Conservation (phyloP, 2,888 invertebrate genomes). For the Agonopterix subpropinquella region DNA sequence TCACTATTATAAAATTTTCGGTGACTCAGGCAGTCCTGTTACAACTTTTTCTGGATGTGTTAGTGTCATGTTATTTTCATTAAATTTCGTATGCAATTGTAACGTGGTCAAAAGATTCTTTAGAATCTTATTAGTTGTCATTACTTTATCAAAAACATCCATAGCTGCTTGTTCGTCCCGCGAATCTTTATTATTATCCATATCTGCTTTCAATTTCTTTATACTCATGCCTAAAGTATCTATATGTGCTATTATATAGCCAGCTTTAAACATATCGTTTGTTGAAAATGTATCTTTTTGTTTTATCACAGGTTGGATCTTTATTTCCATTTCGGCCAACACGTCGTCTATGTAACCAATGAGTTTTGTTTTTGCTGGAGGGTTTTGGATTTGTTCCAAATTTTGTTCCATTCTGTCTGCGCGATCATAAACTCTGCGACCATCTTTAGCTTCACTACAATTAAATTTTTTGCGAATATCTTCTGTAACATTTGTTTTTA, state of each 20-base stretch:
- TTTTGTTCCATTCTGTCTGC: no score
- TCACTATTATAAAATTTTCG: no score
- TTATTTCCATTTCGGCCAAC: conserved; percentile 26
- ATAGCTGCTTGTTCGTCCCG: conserved; percentile 29
- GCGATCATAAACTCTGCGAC: no score
- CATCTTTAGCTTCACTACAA: no score
- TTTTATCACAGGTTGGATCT: conserved; percentile 20
- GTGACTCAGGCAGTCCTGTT: no score
- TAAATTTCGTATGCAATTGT: neutral
- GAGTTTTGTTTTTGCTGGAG: conserved; percentile 27
- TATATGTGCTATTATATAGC: conserved; percentile 38
- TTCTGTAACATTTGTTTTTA: no score
- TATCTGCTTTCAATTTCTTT: conserved; percentile 22
- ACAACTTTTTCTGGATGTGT: no score
- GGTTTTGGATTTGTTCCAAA: neutral
- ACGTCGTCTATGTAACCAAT: conserved; percentile 26
- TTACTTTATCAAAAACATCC: conserved; percentile 33
- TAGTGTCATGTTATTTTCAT: no score
- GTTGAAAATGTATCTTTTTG: conserved; percentile 21
- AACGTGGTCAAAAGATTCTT: neutral
- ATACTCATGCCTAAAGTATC: conserved; percentile 34
- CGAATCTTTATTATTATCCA: conserved; percentile 18
- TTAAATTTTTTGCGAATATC: no score
- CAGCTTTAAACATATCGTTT: conserved; percentile 28
- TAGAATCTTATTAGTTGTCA: conserved; percentile 20